A percentile compares a stretch with the other conserved stretches of the same genome.
phyloP scores from a whole-genome alignment of 2,888 invertebrate genomes.

The Orthosia gothica region DNA sequence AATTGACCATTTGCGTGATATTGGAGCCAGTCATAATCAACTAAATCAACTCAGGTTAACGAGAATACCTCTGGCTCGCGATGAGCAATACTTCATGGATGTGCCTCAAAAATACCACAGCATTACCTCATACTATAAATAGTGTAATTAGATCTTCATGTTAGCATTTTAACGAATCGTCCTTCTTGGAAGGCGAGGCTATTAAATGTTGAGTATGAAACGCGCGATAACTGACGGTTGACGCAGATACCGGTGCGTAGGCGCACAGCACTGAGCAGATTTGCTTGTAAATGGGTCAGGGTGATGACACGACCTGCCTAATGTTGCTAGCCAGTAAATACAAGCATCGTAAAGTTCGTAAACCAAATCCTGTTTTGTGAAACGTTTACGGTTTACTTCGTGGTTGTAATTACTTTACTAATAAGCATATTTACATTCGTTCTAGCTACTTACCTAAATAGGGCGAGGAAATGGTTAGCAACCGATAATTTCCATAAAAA shows the following conservation, averaged over 20 bases:
- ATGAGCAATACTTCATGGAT: slow-evolving; percentile 35
- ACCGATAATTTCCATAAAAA: slow-evolving; percentile 35
- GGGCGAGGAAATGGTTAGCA: slow-evolving; percentile 25
- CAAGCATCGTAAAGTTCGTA: slow-evolving; percentile 57
- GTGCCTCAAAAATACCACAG: slow-evolving; percentile 33
- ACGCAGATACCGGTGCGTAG: slow-evolving; percentile 82
- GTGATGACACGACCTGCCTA: slow-evolving; percentile 75
- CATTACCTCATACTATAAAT: slow-evolving; percentile 23
- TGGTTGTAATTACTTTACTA: slow-evolving; percentile 46
- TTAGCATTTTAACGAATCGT: slow-evolving; percentile 60
- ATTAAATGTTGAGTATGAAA: slow-evolving; percentile 72
- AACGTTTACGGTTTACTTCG: slow-evolving; percentile 44
- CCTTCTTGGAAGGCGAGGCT: slow-evolving; percentile 73
- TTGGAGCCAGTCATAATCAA: slow-evolving; percentile 22
- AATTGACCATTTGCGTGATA: slow-evolving; percentile 22
- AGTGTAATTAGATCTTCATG: slow-evolving; percentile 56
- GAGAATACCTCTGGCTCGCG: slow-evolving; percentile 11
- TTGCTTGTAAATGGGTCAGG: slow-evolving; percentile 87
- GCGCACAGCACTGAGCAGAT: slow-evolving; percentile 84
- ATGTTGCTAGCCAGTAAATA: slow-evolving; percentile 65
- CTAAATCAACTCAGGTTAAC: slow-evolving; percentile 11
- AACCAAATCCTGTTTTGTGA: slow-evolving; percentile 58
- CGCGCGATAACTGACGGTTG: slow-evolving; percentile 75
- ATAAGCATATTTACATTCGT: slow-evolving; percentile 44
- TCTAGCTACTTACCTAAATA: slow-evolving; percentile 33